A percentile compares a stretch with the other conserved stretches of the same genome.
phyloP scores from a whole-genome alignment of 2,888 invertebrate species.

The Eupithecia inturbata region DNA sequence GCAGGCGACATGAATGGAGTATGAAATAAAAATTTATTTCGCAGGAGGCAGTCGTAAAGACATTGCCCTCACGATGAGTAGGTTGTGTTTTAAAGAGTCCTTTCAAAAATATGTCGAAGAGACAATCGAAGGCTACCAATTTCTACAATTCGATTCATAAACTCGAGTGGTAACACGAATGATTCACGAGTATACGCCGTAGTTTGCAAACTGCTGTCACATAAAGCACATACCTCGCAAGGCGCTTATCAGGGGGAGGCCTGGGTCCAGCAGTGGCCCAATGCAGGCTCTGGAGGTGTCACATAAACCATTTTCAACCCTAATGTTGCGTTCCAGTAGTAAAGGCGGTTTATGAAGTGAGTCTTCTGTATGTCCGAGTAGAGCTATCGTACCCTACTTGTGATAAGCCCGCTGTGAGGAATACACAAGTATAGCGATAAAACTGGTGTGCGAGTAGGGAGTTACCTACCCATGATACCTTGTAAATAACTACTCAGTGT shows the following conservation, averaged over 20 bases:
- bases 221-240: no score
- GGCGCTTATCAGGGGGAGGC: no score
- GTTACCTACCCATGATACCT: slow-evolving; percentile 25
- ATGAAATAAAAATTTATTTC: neutral
- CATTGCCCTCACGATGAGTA: slow-evolving; percentile 3
- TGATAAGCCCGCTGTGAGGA: slow-evolving; percentile 37
- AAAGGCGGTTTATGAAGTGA: neutral
- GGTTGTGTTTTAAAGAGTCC: neutral
- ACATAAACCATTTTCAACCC: neutral
- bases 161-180: neutral
- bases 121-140: slow-evolving; percentile 9
- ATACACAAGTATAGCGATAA: slow-evolving; percentile 49
- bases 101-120: slow-evolving; percentile 2
- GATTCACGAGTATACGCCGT: neutral
- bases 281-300: no score
- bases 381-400: neutral
- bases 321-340: neutral
- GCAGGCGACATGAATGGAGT: slow-evolving; percentile 1
- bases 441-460: slow-evolving; percentile 44
- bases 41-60: neutral
- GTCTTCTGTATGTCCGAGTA: neutral
- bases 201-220: neutral
- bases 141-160: neutral
- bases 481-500: slow-evolving; percentile 35
- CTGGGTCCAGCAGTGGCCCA: no score